Base-by-base conservation (phyloP, 35 echinoderm and acorn worm genomes). In the Diadema setosum region DNA sequence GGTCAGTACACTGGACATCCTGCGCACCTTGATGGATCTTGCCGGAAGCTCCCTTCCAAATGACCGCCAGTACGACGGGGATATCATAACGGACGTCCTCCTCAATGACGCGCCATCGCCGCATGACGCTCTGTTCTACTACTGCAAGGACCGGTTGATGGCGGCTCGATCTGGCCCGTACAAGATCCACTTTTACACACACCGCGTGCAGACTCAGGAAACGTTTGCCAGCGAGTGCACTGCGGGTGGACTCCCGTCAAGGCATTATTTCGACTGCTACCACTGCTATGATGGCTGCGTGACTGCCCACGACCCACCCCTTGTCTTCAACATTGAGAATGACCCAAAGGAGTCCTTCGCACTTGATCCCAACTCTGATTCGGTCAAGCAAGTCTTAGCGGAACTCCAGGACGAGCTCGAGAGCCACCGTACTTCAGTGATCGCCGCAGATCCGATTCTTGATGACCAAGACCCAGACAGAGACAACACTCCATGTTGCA, bases 1-100 rank as follows among this genome's bases (percentile, higher is more conserved):
- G 45, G 81, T 98, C 58, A 94, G 93, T 67, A 89, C 92, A 15
- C 76, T 98, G 88, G 96, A 98, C 70, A 50, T 98, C 33, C 91
- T 89, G 42, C 82, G 31, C 29, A 94, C 92, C 4, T 57, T 85
- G 14, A 37, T 98, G 6, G 92, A 98, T 50, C 80, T 98, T 5
- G 92, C 92, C 5, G 83, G 78, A 24, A 88, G 82, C 18, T 21
- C 41, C 29, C 39, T 81, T n/a, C 89, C 92, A 0, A 35, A 25
- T 44, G 82, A 98, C 61, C 18, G 81, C 12, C 12, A 83, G 16
- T 83, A 92, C 27, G 96, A 98, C 61, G 92, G 96, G 5, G 58
- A 84, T n/a, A 92, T 86, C 30, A 37, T 98, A 15, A 98, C 91
- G 21, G 35, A 70, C 20, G 81, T 91, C 5, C 41, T 98, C 5